A percentile compares a stretch with the other conserved stretches of the same genome.
phyloP scores from a whole-genome alignment of 2,113 vertebrate species.

The Rhipidura dahli region DNA sequence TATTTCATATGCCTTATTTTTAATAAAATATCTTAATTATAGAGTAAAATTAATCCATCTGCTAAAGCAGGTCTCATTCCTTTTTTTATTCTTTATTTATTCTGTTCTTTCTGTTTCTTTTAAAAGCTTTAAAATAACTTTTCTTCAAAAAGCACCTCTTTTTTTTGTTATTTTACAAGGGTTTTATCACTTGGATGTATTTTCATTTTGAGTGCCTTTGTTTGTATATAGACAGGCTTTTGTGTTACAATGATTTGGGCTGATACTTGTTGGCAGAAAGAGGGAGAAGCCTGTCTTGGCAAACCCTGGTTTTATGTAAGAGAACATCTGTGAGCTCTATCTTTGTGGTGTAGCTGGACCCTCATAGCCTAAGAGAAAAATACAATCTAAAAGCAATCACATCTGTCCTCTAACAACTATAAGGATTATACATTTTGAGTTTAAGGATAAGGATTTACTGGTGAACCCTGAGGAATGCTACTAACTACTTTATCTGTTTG shows the following conservation, averaged over 20 bases:
- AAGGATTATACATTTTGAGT: not conserved
- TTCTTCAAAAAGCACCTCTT: not conserved
- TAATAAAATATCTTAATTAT: not conserved
- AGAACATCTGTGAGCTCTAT: not conserved
- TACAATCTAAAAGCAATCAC: not conserved
- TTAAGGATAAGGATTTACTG: not conserved
- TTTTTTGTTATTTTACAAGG: not conserved
- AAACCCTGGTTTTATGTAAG: not conserved
- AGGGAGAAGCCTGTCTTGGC: not conserved
- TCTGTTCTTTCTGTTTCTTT: not conserved
- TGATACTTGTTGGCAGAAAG: slow-evolving; percentile 1
- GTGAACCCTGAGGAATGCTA: not conserved
- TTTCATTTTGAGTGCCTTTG: slow-evolving; percentile 1
- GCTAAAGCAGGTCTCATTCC: not conserved
- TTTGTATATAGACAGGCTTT: not conserved
- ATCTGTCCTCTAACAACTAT: not conserved
- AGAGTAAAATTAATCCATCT: not conserved
- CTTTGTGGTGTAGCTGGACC: not conserved
- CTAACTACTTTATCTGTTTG: not conserved
- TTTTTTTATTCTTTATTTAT: not conserved
- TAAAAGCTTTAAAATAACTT: not conserved
- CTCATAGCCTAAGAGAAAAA: not conserved
- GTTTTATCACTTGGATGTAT: not conserved
- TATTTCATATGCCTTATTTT: not conserved
- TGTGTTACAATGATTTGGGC: not conserved